Evolutionary conservation across 1,140 invertebrate species (phyloP).

Genomic region (Drosophila albomicans): DNA sequence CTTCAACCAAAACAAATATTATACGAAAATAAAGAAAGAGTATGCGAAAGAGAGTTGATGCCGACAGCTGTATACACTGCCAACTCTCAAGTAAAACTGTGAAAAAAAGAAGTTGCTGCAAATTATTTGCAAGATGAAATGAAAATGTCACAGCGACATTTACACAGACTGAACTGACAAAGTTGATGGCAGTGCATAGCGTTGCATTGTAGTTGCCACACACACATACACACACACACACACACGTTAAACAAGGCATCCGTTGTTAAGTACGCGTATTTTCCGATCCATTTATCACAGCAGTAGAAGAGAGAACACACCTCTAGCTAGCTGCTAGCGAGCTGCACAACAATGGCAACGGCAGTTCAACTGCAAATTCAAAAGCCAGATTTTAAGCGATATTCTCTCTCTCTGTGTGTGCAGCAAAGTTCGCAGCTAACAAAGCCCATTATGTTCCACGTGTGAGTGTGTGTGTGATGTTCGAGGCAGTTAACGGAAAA

Average conservation of each 20-base stretch:
- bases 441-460: constrained; percentile 59
- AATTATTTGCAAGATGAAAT: neutral
- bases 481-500: constrained; percentile 76
- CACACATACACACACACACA: neutral
- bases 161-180: constrained; percentile 5
- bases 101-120: neutral
- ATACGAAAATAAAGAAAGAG: constrained; percentile 6
- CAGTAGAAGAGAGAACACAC: constrained; percentile 16
- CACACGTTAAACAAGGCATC: constrained; percentile 64
- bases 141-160: too few species aligned
- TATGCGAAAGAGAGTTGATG: neutral
- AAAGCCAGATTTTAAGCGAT: constrained; percentile 70
- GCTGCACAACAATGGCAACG: constrained; percentile 11
- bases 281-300: constrained; percentile 83
- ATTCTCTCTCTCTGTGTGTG: constrained; percentile 34
- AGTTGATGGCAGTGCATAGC: neutral
- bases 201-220: constrained; percentile 3
- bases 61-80: neutral
- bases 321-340: constrained; percentile 23
- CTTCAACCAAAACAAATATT: constrained; percentile 39
- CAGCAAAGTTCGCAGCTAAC: constrained; percentile 31
- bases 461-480: constrained; percentile 29
- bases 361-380: constrained; percentile 32
- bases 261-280: constrained; percentile 75
- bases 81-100: neutral